A percentile compares a stretch with the other conserved stretches of the same genome.
Conservation (phyloP, 1,140 invertebrate genomes). For the Prorops nasuta region DNA sequence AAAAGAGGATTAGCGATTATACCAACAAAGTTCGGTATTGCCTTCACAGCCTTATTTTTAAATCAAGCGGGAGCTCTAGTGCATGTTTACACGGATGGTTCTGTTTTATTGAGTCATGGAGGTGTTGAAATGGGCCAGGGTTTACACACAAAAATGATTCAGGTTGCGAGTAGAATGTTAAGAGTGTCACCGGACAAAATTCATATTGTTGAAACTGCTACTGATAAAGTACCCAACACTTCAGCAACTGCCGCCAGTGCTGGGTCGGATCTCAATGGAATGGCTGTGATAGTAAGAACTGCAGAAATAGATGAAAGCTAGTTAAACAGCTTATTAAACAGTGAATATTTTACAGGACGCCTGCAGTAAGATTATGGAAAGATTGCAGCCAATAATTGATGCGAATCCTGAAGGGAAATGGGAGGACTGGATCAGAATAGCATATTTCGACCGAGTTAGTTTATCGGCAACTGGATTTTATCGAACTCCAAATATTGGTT, state of each 20-base stretch:
- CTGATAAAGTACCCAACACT: conserved; percentile 93
- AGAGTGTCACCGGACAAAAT: conserved; percentile 75
- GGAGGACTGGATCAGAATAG: conserved; percentile 81
- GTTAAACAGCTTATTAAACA: background rate
- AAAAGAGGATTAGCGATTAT: conserved; percentile 85
- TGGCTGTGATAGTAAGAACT: conserved; percentile 78
- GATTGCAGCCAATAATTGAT: conserved; percentile 75
- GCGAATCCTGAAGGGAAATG: conserved; percentile 79
- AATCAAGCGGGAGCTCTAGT: conserved; percentile 90
- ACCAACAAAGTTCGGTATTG: conserved; percentile 90
- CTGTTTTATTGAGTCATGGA: conserved; percentile 86
- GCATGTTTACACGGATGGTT: conserved; percentile 89
- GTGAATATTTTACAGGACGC: conserved; percentile 65
- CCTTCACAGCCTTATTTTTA: conserved; percentile 75
- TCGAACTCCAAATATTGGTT: conserved; percentile 76
- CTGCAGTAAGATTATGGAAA: conserved; percentile 73
- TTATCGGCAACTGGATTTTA: conserved; percentile 87
- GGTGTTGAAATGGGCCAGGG: conserved; percentile 97
- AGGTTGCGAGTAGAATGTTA: conserved; percentile 76
- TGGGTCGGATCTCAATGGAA: conserved; percentile 91
- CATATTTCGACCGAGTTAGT: conserved; percentile 78
- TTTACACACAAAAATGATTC: conserved; percentile 92
- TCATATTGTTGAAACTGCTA: conserved; percentile 84
- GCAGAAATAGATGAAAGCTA: background rate
- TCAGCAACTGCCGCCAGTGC: conserved; percentile 89